Evolutionary conservation across 2,113 vertebrate species (phyloP).

Genomic region (Ancistrus triradiatus): DNA sequence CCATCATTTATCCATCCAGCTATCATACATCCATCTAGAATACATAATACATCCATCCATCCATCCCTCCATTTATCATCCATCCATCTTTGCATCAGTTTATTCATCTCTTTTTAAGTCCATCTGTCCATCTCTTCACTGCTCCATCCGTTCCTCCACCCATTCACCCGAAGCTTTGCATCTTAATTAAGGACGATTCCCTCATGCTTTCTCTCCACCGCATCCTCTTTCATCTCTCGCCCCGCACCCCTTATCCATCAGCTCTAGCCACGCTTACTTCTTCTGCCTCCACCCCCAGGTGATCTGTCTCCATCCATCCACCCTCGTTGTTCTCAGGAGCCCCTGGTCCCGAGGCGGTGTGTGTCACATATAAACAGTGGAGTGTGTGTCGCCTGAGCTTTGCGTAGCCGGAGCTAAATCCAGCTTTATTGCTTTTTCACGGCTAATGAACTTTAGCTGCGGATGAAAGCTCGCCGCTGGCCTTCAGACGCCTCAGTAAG

Average conservation of each 20-base stretch:
- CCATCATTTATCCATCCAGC: not conserved
- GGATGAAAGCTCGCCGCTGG: not conserved
- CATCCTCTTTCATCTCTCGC: not conserved
- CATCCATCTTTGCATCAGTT: no score
- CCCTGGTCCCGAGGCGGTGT: no score
- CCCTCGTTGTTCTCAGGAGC: not conserved
- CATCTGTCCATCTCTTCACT: not conserved
- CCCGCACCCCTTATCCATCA: no score
- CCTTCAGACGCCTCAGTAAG: not conserved
- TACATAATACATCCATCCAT: not conserved
- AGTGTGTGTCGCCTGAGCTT: not conserved
- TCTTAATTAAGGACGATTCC: not conserved
- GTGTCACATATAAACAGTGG: no score
- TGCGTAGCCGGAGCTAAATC: not conserved
- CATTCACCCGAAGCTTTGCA: not conserved
- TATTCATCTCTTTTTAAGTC: not conserved
- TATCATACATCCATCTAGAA: not conserved
- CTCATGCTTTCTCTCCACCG: not conserved
- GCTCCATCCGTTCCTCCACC: not conserved
- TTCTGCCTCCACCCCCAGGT: no score
- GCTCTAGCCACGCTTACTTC: no score
- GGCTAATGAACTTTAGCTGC: slow-evolving; percentile 4
- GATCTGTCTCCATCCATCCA: not conserved
- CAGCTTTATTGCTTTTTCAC: not conserved
- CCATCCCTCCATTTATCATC: no score